phyloP scores from a whole-genome alignment of 2,113 vertebrate species.

The Aleadryas rufinucha region DNA sequence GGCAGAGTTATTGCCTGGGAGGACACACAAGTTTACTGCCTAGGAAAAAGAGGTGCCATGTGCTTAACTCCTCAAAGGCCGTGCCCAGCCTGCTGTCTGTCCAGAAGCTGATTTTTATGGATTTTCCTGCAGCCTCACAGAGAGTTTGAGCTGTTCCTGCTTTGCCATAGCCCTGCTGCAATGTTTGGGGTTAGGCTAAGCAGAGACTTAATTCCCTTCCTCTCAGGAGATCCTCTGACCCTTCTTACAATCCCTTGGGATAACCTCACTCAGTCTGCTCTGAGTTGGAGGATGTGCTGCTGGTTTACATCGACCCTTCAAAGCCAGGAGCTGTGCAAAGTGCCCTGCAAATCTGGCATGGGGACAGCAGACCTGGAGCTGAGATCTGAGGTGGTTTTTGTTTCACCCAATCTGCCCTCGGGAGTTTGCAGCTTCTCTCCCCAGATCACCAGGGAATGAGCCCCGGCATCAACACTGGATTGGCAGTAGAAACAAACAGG shows the following conservation, averaged over 20 bases:
- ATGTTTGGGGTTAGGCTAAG: neutral
- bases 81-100: neutral
- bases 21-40: neutral
- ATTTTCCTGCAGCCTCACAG: neutral
- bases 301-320: rapidly evolving
- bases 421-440: neutral
- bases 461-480: neutral
- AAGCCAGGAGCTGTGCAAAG: neutral
- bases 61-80: neutral
- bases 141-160: neutral
- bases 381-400: rapidly evolving
- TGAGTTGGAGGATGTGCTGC: rapidly evolving
- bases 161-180: neutral
- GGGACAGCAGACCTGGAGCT: neutral
- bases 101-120: neutral
- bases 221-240: neutral
- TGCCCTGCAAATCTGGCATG: neutral
- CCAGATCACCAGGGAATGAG: neutral
- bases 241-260: neutral
- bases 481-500: neutral
- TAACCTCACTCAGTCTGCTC: neutral
- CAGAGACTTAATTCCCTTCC: neutral
- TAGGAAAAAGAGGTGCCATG: neutral
- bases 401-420: neutral
- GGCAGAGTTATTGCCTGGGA: neutral